Base-by-base conservation (phyloP, 2,797 vertebrate genomes). In the Hydrophis major region DNA sequence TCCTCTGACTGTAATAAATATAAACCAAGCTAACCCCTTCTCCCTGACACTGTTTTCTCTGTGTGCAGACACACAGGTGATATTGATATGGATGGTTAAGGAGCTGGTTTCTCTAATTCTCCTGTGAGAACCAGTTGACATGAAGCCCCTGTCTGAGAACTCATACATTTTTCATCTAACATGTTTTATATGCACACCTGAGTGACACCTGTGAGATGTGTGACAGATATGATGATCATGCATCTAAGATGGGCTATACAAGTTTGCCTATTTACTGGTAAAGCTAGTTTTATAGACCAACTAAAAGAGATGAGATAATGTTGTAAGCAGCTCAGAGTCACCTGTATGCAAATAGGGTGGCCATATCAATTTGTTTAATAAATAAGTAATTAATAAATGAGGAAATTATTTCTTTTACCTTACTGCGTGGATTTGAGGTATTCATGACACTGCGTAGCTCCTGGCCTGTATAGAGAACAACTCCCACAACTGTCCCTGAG, bases 371-470 rank as follows among this genome's bases (percentile, higher is more conserved):
- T 63, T 63, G 27, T 63, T 37, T 74, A 74, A 74, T 37, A 1
- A 74, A 18, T 74, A 74, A 37, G 20, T 37, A 20, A 37, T 32
- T 7, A 32, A 69, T 32, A 63, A 63, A 28, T 25, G 11, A 63
- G 11, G 50, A 11, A 56, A 89, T 63, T 6, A 89, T 14, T 28
- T 61, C 3, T 14, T 97, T 66, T 98, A 99, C 99, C 99, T 99
- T 99, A 95, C 99, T 99, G 37, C 98, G 97, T 0, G 99, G 99
- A 95, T 99, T 99, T 61, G 99, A 99, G 66, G 99, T 98, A 88
- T 99, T 99, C 99, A 99, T 99, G 94, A 99, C 99, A 32, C 99
- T 99, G 92, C 99, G 98, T 93, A 99, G 98, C 32, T 99, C 99
- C 96, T 98, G 98, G n/a, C 99, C 99, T 0, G 99, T 99, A 96